phyloP scores from a whole-genome alignment of 2,113 vertebrate genomes.

The Orycteropus afer region DNA sequence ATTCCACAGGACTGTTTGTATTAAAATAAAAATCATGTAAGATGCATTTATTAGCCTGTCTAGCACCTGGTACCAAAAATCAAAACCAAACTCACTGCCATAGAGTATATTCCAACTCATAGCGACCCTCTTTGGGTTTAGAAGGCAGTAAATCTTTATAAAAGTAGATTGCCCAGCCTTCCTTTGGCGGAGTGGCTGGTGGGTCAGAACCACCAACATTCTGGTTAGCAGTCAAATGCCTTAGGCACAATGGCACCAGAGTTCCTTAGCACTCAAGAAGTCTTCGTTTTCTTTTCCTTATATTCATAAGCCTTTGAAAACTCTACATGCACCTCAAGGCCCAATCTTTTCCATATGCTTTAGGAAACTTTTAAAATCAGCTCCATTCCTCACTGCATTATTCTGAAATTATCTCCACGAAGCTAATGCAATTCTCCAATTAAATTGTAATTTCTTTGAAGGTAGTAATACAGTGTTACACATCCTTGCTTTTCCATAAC shows the following conservation, averaged over 20 bases:
- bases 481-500: neutral
- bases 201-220: no score
- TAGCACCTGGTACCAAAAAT: neutral
- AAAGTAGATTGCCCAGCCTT: no score
- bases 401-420: neutral
- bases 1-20: neutral
- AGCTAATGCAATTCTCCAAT: neutral
- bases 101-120: no score
- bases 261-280: neutral
- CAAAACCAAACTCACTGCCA: no score
- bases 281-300: neutral
- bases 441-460: conserved; percentile 49
- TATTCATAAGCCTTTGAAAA: neutral
- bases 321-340: neutral
- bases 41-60: neutral
- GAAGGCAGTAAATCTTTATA: no score
- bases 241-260: no score
- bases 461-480: neutral
- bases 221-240: no score
- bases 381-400: neutral
- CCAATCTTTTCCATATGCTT: neutral
- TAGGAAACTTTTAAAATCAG: neutral
- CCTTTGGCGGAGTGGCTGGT: no score
- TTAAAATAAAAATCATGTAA: neutral
- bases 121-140: no score